phyloP scores from a whole-genome alignment of 2,888 invertebrate genomes.

The Drosophila borborema region DNA sequence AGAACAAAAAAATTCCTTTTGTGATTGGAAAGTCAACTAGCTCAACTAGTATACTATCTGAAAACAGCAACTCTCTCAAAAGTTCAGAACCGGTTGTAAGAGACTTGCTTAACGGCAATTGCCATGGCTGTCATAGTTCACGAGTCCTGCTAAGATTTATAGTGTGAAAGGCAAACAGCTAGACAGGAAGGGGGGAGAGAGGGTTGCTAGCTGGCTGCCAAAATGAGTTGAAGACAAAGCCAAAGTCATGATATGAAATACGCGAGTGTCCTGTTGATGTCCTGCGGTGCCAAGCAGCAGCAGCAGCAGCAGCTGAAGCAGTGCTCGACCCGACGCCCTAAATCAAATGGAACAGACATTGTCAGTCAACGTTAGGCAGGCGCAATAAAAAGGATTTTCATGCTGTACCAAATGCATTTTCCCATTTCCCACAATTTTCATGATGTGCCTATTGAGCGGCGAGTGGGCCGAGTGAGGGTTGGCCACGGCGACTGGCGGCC shows the following conservation, averaged over 20 bases:
- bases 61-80: background rate
- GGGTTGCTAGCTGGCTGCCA: conserved; percentile 42
- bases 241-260: conserved; percentile 56
- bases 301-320: conserved; percentile 40
- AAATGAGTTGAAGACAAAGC: conserved; percentile 57
- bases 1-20: background rate
- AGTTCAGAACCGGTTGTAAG: conserved; percentile 51
- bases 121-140: conserved; percentile 53
- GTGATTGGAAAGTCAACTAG: background rate
- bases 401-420: conserved; percentile 38
- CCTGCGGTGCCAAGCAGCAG: conserved; percentile 53
- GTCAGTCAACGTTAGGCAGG: conserved; percentile 45
- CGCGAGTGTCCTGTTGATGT: conserved; percentile 30
- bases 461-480: conserved; percentile 3
- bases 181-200: conserved; percentile 36
- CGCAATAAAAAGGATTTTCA: conserved; percentile 56
- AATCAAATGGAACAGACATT: conserved; percentile 50
- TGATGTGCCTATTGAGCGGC: conserved; percentile 57
- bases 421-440: conserved; percentile 45
- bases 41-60: background rate
- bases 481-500: conserved; percentile 33
- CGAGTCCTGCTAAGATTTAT: conserved; percentile 64
- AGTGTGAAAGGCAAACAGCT: conserved; percentile 68
- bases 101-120: conserved; percentile 29
- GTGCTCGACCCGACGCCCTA: conserved; percentile 33